Percentiles rank a stretch among this genome's conserved stretches.
Conservation (phyloP, 2,888 invertebrate species). For the Erpobdella octoculata region DNA sequence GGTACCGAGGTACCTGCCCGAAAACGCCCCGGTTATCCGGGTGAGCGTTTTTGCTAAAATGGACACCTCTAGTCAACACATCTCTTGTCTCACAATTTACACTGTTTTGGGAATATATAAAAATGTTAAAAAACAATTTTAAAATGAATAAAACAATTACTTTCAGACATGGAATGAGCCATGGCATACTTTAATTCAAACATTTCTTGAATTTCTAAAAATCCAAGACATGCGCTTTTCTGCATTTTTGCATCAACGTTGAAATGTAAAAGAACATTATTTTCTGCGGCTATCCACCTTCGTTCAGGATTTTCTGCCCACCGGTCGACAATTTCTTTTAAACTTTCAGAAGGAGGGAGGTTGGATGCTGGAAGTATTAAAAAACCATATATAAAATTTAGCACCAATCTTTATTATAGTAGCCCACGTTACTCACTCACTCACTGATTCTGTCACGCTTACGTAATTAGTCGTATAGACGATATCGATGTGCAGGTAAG, state of each 20-base stretch:
- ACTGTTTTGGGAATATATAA: not conserved
- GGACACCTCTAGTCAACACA: no score
- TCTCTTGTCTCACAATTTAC: no score
- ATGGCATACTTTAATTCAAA: not conserved
- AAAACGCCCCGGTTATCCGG: no score
- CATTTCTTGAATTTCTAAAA: not conserved
- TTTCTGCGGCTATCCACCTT: not conserved
- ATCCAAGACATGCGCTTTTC: not conserved
- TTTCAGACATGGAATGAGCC: not conserved
- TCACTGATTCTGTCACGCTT: no score
- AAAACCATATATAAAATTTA: not conserved
- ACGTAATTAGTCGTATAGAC: no score
- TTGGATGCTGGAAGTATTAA: not conserved
- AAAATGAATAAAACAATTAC: no score
- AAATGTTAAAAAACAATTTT: not conserved
- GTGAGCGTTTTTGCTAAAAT: no score
- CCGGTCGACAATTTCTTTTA: not conserved
- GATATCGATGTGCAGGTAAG: no score
- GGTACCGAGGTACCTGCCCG: no score
- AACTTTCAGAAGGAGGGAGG: not conserved
- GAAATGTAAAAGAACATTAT: not conserved
- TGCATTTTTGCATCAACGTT: not conserved
- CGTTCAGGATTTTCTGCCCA: not conserved
- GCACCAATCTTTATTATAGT: no score
- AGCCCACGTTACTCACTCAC: no score